Evolutionary conservation across 2,888 invertebrate genomes (phyloP), one percentile per base, ranked within the genome.

Genomic region (Parascotia fuliginaria): DNA sequence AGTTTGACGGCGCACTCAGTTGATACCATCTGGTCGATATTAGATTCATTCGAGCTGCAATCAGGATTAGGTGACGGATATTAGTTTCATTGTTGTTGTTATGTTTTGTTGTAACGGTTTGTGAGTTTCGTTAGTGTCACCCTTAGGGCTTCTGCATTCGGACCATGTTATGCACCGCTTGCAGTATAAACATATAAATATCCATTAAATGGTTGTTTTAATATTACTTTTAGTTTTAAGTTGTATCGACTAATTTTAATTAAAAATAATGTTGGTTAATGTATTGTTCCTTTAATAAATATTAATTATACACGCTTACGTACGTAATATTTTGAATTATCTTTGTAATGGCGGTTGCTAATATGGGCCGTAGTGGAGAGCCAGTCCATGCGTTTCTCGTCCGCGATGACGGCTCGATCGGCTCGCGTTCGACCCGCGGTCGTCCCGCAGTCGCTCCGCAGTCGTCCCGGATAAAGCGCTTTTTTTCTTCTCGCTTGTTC

Each of bases 11-110:
- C 65, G 65, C 71, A 61, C 70, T 62, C 83, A 82, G 79, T 83
- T 79, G 79, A 82, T 82, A 87, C 89, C 89, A 90, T 87, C 91
- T 86, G 90, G 81, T 90, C 89, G 89, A 88, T 87, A 85, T 88
- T 88, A 90, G 89, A 91, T 87, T 88, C 85, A 86, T 87, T 86
- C 85, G 84, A 85, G 81, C 84, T 85, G 81, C 84, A 86, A 81
- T 85, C 87, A 87, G 83, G 79, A 80, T 81, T 88, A 89, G 90
- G 84, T 83, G 83, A 84, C 79, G 75, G 71, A 79, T 70, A 82
- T 89, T 87, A 87, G 87, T 89, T 89, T 87, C 83, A 81, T 89
- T 89, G 77, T 87, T 85, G 74, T 88, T 88, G 82, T 87, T 85
- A 83, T 48, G 61, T 85, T 65, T 76, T 84, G 12, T 85, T 85